These are phyloP conservation scores for Stigmatopora argus DNA, from an alignment of 2,113 vertebrate genomes.

Conservation along the genomic window DNA sequence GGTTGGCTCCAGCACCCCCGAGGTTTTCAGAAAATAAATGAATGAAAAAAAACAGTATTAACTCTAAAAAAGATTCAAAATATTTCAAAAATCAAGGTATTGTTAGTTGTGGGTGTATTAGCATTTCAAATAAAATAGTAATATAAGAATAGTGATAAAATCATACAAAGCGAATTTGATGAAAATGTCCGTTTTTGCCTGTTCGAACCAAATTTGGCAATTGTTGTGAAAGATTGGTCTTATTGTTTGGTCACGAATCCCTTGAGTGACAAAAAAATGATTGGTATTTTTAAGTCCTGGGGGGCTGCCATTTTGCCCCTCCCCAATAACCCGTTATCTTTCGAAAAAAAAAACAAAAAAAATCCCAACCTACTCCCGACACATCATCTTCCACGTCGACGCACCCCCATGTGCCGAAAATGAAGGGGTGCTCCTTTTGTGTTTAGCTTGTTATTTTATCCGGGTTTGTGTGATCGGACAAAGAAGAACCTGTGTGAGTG, in stretches of 20 bases:
- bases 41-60: background rate
- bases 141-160: background rate
- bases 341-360: too few relatives aligned
- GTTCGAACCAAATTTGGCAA: background rate
- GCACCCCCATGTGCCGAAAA: slow-evolving; percentile 47
- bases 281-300: slow-evolving; percentile 15
- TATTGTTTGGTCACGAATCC: slow-evolving; percentile 6
- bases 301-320: background rate
- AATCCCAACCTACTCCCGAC: slow-evolving; percentile 35
- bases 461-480: slow-evolving; percentile 37
- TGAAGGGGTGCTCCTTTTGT: slow-evolving; percentile 45
- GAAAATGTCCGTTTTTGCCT: too few relatives aligned
- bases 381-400: slow-evolving; percentile 65
- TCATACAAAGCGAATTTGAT: too few relatives aligned
- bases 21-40: too few relatives aligned
- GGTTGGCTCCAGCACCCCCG: too few relatives aligned
- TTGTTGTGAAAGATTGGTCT: background rate
- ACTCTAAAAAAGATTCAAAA: background rate
- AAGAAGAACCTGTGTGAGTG: slow-evolving; percentile 8
- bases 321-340: background rate
- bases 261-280: slow-evolving; percentile 23
- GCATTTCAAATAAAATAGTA: background rate
- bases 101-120: background rate
- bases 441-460: slow-evolving; percentile 39
- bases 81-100: background rate